Evolutionary conservation across 2,888 invertebrate species (phyloP), one percentile per base, ranked within the genome.

Genomic region (Tachina fera): DNA sequence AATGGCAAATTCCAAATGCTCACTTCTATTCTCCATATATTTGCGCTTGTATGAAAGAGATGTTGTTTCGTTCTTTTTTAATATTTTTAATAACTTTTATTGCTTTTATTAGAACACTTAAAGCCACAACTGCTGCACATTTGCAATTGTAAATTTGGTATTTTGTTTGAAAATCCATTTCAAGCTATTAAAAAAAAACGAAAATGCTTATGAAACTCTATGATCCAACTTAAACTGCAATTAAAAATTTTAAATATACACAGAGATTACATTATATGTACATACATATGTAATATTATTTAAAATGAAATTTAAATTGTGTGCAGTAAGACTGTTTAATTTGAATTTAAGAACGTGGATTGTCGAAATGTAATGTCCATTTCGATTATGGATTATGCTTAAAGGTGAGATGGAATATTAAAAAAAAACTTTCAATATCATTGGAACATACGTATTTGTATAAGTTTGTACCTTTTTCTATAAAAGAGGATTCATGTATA

Each of bases 221-320:
- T 67, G 22, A 83, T 65, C 49, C 58, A 31, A 45, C 11, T 84
- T 76, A 72, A 80, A 72, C 61, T 76, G 65, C 60, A 80, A 77
- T 84, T 76, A 76, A 63, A 83, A 80, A 61, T 41, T 71, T 72
- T 75, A 76, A 58, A 77, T 65, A 14, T n/a, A 31, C 11, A 31
- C 11, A 9, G 22, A 60, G 39, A 60, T n/a, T 39, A 39, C n/a
- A 39, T 39, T 22, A 31, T 31, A 22, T 22, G 22, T 22, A 3
- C 4, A 4, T 31, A 31, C 4, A 6, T 6, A 31, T 31, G 31
- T 31, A 31, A 31, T 31, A 31, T 31, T 31, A 31, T 45, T 61
- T 61, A 45, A n/a, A 22, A 43, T 49, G 41, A 43, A 16, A 22
- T 14, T 19, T 22, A 43, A 19, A 11, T 43, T 49, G 2, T 41